Base-by-base conservation (phyloP, 2,113 vertebrate genomes). In the Rhineura floridana region DNA sequence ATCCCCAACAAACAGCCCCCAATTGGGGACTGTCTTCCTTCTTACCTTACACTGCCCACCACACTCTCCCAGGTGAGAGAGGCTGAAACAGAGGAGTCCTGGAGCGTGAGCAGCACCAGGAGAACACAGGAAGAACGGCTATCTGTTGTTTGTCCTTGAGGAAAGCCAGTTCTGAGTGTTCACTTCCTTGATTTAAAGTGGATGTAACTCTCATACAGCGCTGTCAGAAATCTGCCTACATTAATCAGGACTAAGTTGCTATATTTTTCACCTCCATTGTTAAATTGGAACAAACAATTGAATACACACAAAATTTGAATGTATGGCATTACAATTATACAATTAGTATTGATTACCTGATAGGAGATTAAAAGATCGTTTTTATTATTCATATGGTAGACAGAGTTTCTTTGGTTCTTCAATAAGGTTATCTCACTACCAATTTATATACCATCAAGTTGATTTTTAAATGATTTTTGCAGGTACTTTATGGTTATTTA, bases 321-420 rank as follows among this genome's bases (percentile, higher is more conserved):
- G 76, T 84, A 90, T 39, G 80, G 23, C 84, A 59, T 90, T 86
- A 92, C 78, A 86, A 39, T 88, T 87, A 91, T 86, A 90, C 93
- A 77, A 92, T 81, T 91, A 86, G 69, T 81, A 75, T 90, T 87
- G 87, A n/a, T 90, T 89, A 83, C 69, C 65, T 87, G 85, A 75
- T 82, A 93, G 85, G 84, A 90, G 94, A 92, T 84, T 86, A 52
- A 90, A 88, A 94, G 82, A 90, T 84, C 85, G 89, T 89, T 89
- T 92, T 91, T 90, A 73, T 81, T 87, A 65, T 91, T 93, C 88
- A 85, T 88, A 92, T 77, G 94, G 93, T 39, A 93, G 95, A 91
- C 86, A 93, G 91, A 96, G 93, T 95, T 97, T 96, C 96, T 97
- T 97, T 96, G 96, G 95, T 95, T 95, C 90, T 91, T 96, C 92